phyloP scores from a whole-genome alignment of 2,888 invertebrate genomes.

The Mongoloraphidia duomilia region DNA sequence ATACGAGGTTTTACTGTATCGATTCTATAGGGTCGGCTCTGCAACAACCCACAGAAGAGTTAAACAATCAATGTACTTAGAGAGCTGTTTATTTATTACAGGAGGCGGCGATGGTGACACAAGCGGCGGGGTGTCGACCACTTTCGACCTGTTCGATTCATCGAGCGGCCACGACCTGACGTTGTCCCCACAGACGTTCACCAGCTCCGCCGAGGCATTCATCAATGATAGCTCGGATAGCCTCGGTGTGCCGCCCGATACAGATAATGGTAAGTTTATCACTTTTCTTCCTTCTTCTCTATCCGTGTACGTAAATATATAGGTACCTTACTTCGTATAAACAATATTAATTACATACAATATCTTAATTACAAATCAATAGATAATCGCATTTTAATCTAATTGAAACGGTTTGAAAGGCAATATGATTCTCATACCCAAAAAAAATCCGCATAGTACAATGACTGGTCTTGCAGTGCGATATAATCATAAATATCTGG shows the following conservation, averaged over 20 bases:
- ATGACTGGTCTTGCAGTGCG: too few species aligned
- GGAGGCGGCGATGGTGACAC: neutral
- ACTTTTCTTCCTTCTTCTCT: constrained; percentile 1
- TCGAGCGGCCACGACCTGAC: constrained; percentile 44
- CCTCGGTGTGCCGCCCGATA: constrained; percentile 42
- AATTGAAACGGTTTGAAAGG: too few species aligned
- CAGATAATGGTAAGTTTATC: constrained; percentile 37
- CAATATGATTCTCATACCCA: too few species aligned
- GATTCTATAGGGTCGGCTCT: too few species aligned
- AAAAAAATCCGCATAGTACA: too few species aligned
- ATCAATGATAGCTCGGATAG: constrained; percentile 50
- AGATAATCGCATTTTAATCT: too few species aligned
- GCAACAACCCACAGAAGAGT: too few species aligned
- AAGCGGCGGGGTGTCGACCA: constrained; percentile 26
- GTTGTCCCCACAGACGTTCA: constrained; percentile 45
- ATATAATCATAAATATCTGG: too few species aligned
- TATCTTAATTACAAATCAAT: too few species aligned
- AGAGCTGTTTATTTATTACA: neutral
- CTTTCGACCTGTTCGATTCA: constrained; percentile 45
- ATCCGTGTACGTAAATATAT: neutral
- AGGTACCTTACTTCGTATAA: neutral
- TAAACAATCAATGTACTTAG: too few species aligned
- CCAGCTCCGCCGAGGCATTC: constrained; percentile 46
- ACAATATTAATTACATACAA: neutral
- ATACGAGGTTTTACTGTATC: too few species aligned